Evolutionary conservation across 2,797 vertebrate genomes (phyloP), one percentile per base, ranked within the genome.

Genomic region (Streptopelia turtur): DNA sequence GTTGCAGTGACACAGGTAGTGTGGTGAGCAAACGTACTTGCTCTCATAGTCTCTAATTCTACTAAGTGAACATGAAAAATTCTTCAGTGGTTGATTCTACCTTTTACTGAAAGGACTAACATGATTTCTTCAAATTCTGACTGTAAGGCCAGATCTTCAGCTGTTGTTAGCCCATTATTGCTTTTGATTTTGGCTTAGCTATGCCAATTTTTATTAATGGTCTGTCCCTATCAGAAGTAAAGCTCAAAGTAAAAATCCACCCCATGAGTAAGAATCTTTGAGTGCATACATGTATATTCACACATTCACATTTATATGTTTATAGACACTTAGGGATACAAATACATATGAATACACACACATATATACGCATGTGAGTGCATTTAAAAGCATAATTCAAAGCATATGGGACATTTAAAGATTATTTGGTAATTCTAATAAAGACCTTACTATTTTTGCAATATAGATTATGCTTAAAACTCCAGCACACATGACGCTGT

Each of bases 1-100:
- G 13, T 5, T 43, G 11, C n/a, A 66, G 30, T 57, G 43, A 7
- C 24, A 74, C 27, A 45, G 28, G 15, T 4, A 39, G 10, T 23
- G 5, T 50, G 13, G 11, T 45, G 41, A 79, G 33, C 4, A 61
- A 87, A 28, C 0, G 0, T 37, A n/a, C 6, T 3, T 18, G 10
- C 5, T 63, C 33, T 59, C 33, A 6, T 8, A 15, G 33, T 2
- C 79, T 56, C 77, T 76, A 43, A 37, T 30, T 8, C 30, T 55
- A 76, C 2, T 16, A 82, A 56, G 13, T 18, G 11, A 70, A 63
- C 4, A 13, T 10, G 55, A 82, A 76, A 15, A 52, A 35, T 71
- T 89, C 30, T 64, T 63, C 49, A 31, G 28, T 6, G 7, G 3
- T 60, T 5, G 2, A 4, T 81, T 70, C 56, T 70, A 5, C 24